These are phyloP conservation scores for Ciconia stormi DNA, from an alignment of 2,113 vertebrate genomes.

Conservation along the genomic window DNA sequence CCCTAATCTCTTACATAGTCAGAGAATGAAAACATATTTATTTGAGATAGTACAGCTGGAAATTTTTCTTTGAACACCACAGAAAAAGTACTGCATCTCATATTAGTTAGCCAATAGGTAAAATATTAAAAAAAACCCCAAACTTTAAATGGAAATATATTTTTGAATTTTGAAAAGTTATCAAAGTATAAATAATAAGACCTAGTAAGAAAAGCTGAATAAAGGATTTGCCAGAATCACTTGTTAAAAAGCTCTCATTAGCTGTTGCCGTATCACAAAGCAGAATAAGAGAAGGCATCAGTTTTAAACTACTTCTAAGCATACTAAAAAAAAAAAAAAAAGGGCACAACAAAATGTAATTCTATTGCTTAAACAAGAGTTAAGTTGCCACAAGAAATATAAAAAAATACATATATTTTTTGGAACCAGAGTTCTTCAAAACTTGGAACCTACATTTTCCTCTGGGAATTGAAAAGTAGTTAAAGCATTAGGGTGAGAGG, in stretches of 20 bases:
- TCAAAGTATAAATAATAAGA: not conserved
- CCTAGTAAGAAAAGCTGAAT: not conserved
- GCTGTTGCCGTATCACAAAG: not conserved
- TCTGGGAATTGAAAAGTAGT: not conserved
- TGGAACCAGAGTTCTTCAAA: not conserved
- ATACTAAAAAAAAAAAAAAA: not conserved
- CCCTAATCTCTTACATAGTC: not conserved
- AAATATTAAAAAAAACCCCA: not conserved
- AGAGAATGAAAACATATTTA: not conserved
- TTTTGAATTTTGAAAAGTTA: not conserved
- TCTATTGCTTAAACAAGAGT: not conserved
- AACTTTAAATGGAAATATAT: not conserved
- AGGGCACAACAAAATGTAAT: not conserved
- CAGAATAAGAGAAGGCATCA: not conserved
- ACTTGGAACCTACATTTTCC: not conserved
- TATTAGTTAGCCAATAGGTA: not conserved
- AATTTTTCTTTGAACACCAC: not conserved
- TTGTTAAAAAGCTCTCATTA: not conserved
- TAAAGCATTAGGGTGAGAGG: not conserved
- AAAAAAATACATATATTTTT: not conserved
- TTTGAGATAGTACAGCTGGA: not conserved
- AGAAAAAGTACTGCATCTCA: not conserved
- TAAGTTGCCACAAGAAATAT: not conserved
- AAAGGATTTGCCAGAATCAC: not conserved
- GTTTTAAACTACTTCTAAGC: not conserved